phyloP scores from a whole-genome alignment of 2,113 vertebrate genomes.

The Rutilus rutilus region DNA sequence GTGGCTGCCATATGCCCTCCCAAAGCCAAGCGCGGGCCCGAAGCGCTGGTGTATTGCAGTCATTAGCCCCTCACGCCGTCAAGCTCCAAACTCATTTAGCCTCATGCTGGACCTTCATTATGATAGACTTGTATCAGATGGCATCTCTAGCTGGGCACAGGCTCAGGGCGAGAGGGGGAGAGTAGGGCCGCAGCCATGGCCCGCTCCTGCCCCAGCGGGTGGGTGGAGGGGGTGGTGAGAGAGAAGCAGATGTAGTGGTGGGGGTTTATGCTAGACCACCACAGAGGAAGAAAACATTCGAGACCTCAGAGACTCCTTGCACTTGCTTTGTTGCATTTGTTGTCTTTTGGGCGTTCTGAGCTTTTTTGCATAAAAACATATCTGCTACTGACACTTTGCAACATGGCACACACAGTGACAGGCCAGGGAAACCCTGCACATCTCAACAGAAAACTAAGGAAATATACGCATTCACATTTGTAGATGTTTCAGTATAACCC shows the following conservation, averaged over 20 bases:
- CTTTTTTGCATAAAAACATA: slow-evolving; percentile 43
- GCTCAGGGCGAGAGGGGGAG: slow-evolving; percentile 79
- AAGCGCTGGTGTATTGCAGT: slow-evolving; percentile 85
- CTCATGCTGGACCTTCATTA: slow-evolving; percentile 99
- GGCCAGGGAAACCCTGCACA: background rate
- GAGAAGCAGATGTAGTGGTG: slow-evolving; percentile 86
- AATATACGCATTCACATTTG: slow-evolving; percentile 1
- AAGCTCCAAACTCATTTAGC: slow-evolving; percentile 97
- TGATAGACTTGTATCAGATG: slow-evolving; percentile 98
- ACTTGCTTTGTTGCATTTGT: slow-evolving; percentile 54
- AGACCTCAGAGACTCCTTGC: slow-evolving; percentile 64
- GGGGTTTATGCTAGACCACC: slow-evolving; percentile 80
- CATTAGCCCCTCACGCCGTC: slow-evolving; percentile 96
- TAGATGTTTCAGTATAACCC: background rate
- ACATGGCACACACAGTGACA: background rate
- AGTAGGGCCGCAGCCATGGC: slow-evolving; percentile 72
- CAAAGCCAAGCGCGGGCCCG: slow-evolving; percentile 82
- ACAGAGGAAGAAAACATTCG: slow-evolving; percentile 61
- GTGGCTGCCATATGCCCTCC: slow-evolving; percentile 93
- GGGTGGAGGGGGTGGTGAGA: slow-evolving; percentile 65
- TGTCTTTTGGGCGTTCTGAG: slow-evolving; percentile 25
- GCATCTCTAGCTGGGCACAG: slow-evolving; percentile 83
- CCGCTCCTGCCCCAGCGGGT: slow-evolving; percentile 81
- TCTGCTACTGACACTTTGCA: background rate
- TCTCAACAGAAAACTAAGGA: background rate